Evolutionary conservation across 1,140 invertebrate species (phyloP).

Genomic region (Elysia chlorotica): DNA sequence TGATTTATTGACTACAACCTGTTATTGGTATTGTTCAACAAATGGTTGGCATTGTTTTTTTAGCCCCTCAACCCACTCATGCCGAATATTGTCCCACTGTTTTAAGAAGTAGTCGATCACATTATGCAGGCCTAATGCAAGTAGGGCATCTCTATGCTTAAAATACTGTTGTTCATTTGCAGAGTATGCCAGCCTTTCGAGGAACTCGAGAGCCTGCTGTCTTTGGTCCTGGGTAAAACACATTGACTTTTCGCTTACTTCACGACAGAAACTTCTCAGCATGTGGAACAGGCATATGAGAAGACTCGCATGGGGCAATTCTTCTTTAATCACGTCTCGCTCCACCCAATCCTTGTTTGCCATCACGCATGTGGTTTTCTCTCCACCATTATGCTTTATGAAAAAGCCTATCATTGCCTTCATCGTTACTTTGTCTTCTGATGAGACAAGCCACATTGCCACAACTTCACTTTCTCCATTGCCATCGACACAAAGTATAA

Average conservation of each 20-base stretch:
- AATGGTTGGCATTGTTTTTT: neutral
- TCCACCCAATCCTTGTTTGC: conserved; percentile 7
- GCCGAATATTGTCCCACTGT: neutral
- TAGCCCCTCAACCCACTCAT: conserved; percentile 10
- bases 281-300: conserved; percentile 13
- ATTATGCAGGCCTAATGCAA: too few relatives aligned
- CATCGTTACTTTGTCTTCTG: conserved; percentile 9
- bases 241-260: neutral
- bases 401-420: neutral
- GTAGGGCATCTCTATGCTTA: neutral
- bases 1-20: conserved; percentile 2
- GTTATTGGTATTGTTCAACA: conserved; percentile 5
- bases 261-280: neutral
- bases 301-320: neutral
- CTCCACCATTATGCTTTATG: neutral
- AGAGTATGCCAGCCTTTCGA: neutral
- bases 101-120: neutral
- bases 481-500: conserved; percentile 4
- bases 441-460: conserved; percentile 1
- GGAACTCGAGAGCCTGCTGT: neutral
- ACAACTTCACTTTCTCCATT: conserved; percentile 10
- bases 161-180: neutral
- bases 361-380: conserved; percentile 4
- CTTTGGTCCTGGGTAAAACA: neutral
- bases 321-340: neutral